Evolutionary conservation across 2,113 vertebrate genomes (phyloP), one percentile per base, ranked within the genome.

Genomic region (Mionectes macconnelli): DNA sequence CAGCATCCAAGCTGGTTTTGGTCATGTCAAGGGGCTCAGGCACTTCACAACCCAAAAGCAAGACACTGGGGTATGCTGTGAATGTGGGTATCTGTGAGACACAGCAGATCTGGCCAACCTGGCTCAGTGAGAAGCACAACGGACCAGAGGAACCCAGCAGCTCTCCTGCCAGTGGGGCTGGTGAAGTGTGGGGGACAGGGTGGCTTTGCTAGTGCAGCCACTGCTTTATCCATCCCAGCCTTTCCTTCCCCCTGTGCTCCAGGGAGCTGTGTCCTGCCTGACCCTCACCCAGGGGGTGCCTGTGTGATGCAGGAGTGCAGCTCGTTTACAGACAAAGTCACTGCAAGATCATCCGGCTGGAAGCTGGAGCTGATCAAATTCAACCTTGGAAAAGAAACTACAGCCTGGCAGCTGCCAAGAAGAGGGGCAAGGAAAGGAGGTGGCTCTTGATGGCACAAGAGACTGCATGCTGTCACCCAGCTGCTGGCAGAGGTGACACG

Each of bases 261-360:
- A 40, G 16, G 33, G 20, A 87, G 20, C 56, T 30, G 39, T 17
- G 23, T 59, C 44, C 77, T 55, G 35, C 47, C 40, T 5, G 1
- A 59, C 6, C n/a, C 33, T n/a, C 8, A 6, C 12, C 52, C 60
- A 31, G 24, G 39, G 60, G 49, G 30, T 22, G 14, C 19, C 70
- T 4, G 5, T 0, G 1, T 39, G 33, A 47, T 0, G 0, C 42
- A 47, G 42, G 11, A 84, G 42, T 0, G 0, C 21, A 40, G 64
- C 14, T 35, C 6, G 0, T 87, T 75, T 66, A 44, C 35, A 60
- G 70, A 57, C 64, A 86, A 90, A 90, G 55, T 69, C 67, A 47
- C 50, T 69, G 19, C 45, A 68, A 55, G 82, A 83, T 92, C 82
- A 66, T 37, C 27, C 2, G 0, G 37, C 67, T 73, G 82, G 85